Base-by-base conservation (phyloP, 2,113 vertebrate genomes). In the Triplophysa tibetana region DNA sequence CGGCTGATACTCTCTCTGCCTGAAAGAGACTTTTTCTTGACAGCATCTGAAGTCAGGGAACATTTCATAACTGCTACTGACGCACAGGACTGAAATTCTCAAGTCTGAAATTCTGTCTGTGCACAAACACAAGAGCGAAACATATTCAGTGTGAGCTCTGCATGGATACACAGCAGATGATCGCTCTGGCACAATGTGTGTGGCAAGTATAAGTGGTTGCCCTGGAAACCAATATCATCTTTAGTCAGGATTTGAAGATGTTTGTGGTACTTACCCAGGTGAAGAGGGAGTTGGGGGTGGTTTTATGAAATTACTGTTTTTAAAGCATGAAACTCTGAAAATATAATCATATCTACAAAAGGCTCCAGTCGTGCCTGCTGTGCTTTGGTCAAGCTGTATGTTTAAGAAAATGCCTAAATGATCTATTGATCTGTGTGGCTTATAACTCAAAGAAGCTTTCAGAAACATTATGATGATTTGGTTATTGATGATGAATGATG, bases 171-270 rank as follows among this genome's bases (percentile, higher is more conserved):
- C 60, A 43, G n/a, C 33, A 33, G 45, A 75, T 70, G 77, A 75
- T 50, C 66, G n/a, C 66, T 26, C 64, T 23, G 60, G 66, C 60
- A 45, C 43, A 60, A 66, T 70, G 67, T 76, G 54, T 77, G 68
- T 81, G 68, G 62, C 50, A 41, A 81, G 68, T 78, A 52, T 43
- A 83, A 82, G 64, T 52, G 16, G 84, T 87, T 86, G 70, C 80
- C 83, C 70, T 83, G 83, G 81, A 85, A 85, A 87, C 86, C 79
- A 75, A 79, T 69, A 80, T 80, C 75, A 75, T 81, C 67, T 81
- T 61, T 75, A 81, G 79, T 82, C 74, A 54, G 56, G 60, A 75
- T 82, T 81, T 82, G 60, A 81, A 77, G 77, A 77, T 75, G 64
- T 82, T 82, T 79, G 74, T 69, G 64, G 24, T 81, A 70, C 76